A percentile compares a stretch with the other conserved stretches of the same genome.
phyloP scores from a whole-genome alignment of 2,113 vertebrate species.

The Zosterops hypoxanthus region DNA sequence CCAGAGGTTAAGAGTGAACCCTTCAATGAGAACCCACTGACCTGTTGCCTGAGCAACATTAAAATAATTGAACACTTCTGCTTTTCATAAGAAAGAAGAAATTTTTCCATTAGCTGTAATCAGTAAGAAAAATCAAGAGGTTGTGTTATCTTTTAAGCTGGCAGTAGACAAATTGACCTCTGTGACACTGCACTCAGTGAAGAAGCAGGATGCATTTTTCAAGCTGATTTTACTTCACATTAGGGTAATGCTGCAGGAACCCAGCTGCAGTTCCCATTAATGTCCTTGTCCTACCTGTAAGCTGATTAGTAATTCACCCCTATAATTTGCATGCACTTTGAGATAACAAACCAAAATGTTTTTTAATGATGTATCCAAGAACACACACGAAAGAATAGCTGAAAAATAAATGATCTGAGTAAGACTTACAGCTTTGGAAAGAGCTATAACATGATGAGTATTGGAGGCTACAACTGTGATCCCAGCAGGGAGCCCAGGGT shows the following conservation, averaged over 20 bases:
- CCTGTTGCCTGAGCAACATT: neutral
- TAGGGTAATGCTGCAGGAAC: neutral
- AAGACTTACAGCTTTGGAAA: neutral
- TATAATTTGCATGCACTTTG: neutral
- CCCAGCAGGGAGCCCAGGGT: neutral
- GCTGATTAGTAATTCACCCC: neutral
- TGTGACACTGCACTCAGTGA: neutral
- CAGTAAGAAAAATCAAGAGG: neutral
- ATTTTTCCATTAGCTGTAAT: neutral
- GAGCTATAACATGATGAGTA: neutral
- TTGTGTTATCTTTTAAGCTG: neutral
- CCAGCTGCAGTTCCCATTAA: neutral
- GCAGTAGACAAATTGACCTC: neutral
- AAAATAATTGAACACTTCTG: neutral
- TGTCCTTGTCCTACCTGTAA: neutral
- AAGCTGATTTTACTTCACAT: neutral
- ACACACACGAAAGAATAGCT: neutral
- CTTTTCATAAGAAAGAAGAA: neutral
- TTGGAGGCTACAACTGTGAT: neutral
- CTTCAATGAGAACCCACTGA: neutral
- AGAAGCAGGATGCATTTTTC: neutral
- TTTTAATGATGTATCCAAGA: neutral
- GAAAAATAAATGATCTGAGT: neutral
- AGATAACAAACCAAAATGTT: neutral
- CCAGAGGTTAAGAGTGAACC: neutral